Evolutionary conservation across 2,113 vertebrate species (phyloP), one percentile per base, ranked within the genome.

Genomic region (Turdus rufiventris): DNA sequence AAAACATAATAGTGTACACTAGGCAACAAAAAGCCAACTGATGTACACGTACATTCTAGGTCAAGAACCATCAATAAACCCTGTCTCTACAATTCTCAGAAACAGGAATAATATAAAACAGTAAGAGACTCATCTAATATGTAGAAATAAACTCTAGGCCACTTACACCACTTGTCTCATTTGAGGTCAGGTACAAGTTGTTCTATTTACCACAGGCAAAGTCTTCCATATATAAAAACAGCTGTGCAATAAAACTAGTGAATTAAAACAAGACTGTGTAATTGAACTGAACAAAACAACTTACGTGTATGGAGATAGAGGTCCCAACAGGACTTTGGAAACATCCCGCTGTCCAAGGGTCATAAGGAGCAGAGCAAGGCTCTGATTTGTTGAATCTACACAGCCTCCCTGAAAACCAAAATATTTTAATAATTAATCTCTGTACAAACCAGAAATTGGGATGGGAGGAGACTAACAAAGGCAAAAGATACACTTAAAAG

Each of bases 281-380:
- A 88, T 18, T 48, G 67, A 60, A 82, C 16, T 60, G 65, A 90
- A 85, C 62, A 88, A 94, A 96, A 85, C 33, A 84, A 97, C 99
- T 99, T 98, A 99, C 99, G 99, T 99, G 97, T 99, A 99, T 3
- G 99, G 98, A 36, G 99, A 99, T 47, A 99, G 98, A 10, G 99
- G 98, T 97, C 99, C 99, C 14, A 99, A 96, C 42, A 99, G 98
- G 84, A 98, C 97, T 98, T 99, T 99, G 70, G 99, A 99, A 96
- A 99, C 99, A 74, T 99, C 99, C 94, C 98, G 98, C 87, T 99
- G 99, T 93, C 99, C 99, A 96, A 99, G 98, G 89, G 99, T 99
- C 99, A 99, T 99, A 91, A 99, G 98, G 67, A 99, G 97, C 36
- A 99, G 85, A 45, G 98, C 98, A 93, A 99, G 97, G 96, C 98